Evolutionary conservation across 64 coral and sea anemone genomes (phyloP), one percentile per base, ranked within the genome.

Genomic region (Montipora capricornis): DNA sequence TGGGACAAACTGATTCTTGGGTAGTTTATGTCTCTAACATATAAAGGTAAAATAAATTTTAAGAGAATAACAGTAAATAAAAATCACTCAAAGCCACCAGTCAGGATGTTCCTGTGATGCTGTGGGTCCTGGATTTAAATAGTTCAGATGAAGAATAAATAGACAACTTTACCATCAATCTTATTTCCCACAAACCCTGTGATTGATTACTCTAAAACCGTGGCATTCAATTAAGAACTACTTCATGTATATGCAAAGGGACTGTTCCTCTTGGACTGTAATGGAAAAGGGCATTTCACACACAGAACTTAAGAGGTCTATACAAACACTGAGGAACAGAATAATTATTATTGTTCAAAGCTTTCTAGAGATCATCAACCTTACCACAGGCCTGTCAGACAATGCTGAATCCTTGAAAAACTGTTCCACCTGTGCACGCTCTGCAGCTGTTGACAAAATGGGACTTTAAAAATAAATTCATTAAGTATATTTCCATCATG

Each of bases 1-100:
- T 64, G 97, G 97, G 79, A 95, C 81, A 98, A 98, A 98, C 19
- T 96, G 94, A 62, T 95, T 98, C 74, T 88, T 96, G n/a, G 97
- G 91, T 19, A 98, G 91, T 73, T 98, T 98, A 73, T 96, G 97
- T 49, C 97, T 93, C 97, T 98, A 76, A 16, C 57, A 79, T 47
- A 26, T 50, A 29, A 44, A n/a, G 60, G 58, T 59, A 24, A 1
- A 84, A 84, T 17, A 26, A 49, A 76, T 60, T 19, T 50, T 69
- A 83, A 9, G 47, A 44, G 26, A 91, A 57, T 57, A 8, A 57
- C 53, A 57, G 11, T 57, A 8, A 57, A 11, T 11, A 8, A 11
- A 57, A 11, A 57, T 3, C 11, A 11, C 11, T 57, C 53, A 57
- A 6, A 57, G 53, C 6, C 6, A 11, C 53, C 53, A 57, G 53